Evolutionary conservation across 2,113 vertebrate species (phyloP).

Genomic region (Mandrillus leucophaeus): DNA sequence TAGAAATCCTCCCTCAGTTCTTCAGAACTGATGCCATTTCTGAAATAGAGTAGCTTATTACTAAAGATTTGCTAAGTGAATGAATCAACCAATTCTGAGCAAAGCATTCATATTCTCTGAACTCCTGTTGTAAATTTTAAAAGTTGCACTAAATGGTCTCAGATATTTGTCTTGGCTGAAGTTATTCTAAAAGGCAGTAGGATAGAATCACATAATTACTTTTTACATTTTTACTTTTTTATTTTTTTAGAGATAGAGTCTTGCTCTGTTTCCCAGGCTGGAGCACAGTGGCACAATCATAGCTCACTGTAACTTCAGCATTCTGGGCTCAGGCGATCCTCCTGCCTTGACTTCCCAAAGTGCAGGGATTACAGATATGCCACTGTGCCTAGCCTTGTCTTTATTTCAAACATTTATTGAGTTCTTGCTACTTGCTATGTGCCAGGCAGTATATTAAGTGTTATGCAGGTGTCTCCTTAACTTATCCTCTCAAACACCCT

Average conservation of each 20-base stretch:
- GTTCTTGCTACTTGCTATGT: background rate
- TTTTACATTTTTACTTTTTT: too few relatives aligned
- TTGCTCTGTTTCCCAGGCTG: too few relatives aligned
- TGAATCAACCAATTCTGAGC: background rate
- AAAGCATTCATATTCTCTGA: background rate
- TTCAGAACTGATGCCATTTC: background rate
- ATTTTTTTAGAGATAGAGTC: too few relatives aligned
- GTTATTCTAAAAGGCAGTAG: background rate
- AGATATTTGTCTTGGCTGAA: background rate
- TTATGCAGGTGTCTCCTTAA: background rate
- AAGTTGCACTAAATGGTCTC: background rate
- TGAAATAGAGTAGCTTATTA: background rate
- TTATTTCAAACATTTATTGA: background rate
- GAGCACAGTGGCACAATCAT: too few relatives aligned
- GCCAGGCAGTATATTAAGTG: background rate
- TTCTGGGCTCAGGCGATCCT: too few relatives aligned
- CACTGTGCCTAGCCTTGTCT: background rate
- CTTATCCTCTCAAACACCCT: background rate
- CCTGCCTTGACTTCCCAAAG: too few relatives aligned
- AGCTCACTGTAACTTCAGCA: too few relatives aligned
- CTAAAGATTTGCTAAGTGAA: background rate
- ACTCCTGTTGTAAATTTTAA: background rate
- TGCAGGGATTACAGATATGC: too few relatives aligned
- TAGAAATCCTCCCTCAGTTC: fast-evolving
- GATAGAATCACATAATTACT: background rate